Conservation (phyloP, 1,140 invertebrate species). For the Drosophila micromelanica region DNA sequence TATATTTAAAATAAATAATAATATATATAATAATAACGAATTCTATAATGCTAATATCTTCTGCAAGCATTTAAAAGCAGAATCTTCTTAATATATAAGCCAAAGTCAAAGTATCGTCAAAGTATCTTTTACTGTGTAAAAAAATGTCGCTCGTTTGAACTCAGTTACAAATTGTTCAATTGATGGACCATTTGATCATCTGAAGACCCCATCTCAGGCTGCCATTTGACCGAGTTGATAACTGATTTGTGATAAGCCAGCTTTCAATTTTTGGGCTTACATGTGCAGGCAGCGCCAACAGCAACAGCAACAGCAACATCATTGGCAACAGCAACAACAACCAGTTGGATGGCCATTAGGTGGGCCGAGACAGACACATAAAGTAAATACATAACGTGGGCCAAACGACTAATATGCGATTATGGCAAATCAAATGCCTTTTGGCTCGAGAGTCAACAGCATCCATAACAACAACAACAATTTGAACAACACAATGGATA, state of each 20-base stretch:
- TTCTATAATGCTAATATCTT: too few relatives aligned
- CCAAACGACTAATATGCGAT: slow-evolving; percentile 79
- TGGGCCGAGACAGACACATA: slow-evolving; percentile 56
- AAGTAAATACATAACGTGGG: slow-evolving; percentile 72
- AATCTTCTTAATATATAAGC: not conserved
- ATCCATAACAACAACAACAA: slow-evolving; percentile 16
- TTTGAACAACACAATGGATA: slow-evolving; percentile 43
- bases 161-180: slow-evolving; percentile 37
- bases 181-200: slow-evolving; percentile 34
- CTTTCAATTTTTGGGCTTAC: slow-evolving; percentile 44
- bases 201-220: not conserved
- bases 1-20: too few relatives aligned
- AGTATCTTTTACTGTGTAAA: not conserved
- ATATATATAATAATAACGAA: too few relatives aligned
- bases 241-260: slow-evolving; percentile 53
- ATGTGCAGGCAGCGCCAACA: slow-evolving; percentile 6
- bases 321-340: slow-evolving; percentile 13
- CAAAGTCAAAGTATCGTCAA: not conserved
- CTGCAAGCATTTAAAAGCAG: too few relatives aligned
- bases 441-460: slow-evolving; percentile 51
- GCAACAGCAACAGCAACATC: not conserved
- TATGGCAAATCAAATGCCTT: slow-evolving; percentile 77
- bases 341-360: slow-evolving; percentile 13
- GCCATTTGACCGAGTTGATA: slow-evolving; percentile 33
- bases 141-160: slow-evolving; percentile 9